A percentile compares a stretch with the other conserved stretches of the same genome.
These are phyloP conservation scores for Charadrius vociferus DNA, from an alignment of 2,113 vertebrate genomes.

Conservation along the genomic window DNA sequence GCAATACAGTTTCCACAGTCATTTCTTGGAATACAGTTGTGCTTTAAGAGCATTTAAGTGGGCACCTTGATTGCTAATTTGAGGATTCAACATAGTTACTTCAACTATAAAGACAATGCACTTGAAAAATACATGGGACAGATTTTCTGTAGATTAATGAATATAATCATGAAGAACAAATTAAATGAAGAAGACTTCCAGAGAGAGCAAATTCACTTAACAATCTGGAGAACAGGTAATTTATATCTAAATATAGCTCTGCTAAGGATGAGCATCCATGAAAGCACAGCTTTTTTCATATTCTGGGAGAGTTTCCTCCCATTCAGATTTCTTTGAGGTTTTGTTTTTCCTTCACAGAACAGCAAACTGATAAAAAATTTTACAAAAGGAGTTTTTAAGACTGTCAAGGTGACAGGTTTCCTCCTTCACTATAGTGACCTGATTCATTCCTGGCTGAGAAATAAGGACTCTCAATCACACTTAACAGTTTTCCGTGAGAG, in stretches of 20 bases:
- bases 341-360: neutral
- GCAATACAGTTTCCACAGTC: neutral
- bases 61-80: neutral
- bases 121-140: conserved; percentile 3
- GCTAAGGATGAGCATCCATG: neutral
- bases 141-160: conserved; percentile 22
- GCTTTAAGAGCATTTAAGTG: neutral
- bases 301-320: neutral
- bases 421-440: neutral
- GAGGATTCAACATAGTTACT: neutral
- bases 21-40: neutral
- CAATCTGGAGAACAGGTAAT: neutral
- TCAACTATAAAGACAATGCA: neutral
- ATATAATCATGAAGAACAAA: conserved; percentile 21
- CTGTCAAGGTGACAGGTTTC: neutral
- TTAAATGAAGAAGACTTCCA: conserved; percentile 34
- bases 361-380: neutral
- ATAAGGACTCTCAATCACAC: neutral
- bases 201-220: conserved; percentile 44
- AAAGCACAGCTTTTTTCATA: neutral
- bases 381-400: neutral
- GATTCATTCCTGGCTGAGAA: neutral
- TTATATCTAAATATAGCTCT: conserved; percentile 33
- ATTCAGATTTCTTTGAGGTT: neutral
- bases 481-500: neutral